Conservation (phyloP, 2,113 vertebrate species). For the Oriolus oriolus region DNA sequence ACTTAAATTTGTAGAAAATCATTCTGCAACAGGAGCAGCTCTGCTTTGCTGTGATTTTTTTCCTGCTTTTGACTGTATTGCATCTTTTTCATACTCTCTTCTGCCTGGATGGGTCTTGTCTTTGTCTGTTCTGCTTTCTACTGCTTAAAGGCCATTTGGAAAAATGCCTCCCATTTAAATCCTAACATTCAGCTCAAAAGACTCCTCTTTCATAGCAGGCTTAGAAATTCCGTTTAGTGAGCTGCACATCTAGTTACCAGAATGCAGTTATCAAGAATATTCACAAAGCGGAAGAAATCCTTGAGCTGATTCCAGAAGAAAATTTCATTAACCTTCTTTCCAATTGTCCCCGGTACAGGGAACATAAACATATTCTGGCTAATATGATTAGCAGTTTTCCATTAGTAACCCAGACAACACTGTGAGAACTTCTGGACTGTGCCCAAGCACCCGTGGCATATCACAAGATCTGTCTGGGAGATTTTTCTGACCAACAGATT, state of each 20-base stretch:
- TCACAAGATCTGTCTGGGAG: slow-evolving; percentile 13
- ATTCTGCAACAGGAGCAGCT: neutral
- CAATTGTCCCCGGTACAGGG: neutral
- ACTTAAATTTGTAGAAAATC: neutral
- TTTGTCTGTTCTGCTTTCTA: neutral
- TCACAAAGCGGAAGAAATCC: neutral
- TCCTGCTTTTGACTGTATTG: neutral
- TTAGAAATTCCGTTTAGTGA: neutral
- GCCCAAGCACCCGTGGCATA: neutral
- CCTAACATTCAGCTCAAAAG: neutral
- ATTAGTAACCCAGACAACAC: neutral
- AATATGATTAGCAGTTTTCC: slow-evolving; percentile 5
- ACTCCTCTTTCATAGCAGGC: neutral
- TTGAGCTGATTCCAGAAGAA: slow-evolving; percentile 21
- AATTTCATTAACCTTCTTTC: neutral
- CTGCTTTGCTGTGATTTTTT: neutral
- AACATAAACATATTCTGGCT: neutral
- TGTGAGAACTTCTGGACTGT: neutral
- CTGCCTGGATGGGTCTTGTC: neutral
- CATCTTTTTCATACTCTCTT: neutral
- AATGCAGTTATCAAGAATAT: neutral
- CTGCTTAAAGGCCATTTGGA: neutral
- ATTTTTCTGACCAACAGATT: neutral
- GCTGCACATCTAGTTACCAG: neutral
- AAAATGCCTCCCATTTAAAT: neutral